Evolutionary conservation across 1,140 invertebrate genomes (phyloP), one percentile per base, ranked within the genome.

Genomic region (Leptinotarsa lineolata): DNA sequence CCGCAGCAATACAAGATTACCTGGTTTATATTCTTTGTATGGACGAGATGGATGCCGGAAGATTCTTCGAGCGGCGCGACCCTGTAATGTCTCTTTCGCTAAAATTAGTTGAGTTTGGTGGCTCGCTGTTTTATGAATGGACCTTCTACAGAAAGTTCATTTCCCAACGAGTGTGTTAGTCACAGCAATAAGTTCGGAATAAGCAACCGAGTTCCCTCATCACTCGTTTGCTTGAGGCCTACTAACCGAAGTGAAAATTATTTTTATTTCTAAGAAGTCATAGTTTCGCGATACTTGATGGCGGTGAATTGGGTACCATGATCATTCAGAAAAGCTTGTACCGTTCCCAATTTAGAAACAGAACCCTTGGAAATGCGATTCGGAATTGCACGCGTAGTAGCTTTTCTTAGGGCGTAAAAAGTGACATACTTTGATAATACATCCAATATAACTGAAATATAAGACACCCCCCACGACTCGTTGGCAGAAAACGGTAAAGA

Each of bases 201-300:
- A 82, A 21, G 24, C 75, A 61, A 2, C 81, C 77, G n/a, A 84
- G 66, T 21, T 79, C 80, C 24, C 77, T 73, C 76, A 81, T 83
- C 0, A 78, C 77, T 54, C 48, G 77, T 84, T 83, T 22, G 76
- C 74, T 16, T 81, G 66, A 0, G 83, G 82, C 71, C 82, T 74
- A 11, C 80, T 58, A 0, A 83, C 74, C 5, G 82, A 80, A 4
- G 79, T 79, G 58, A 79, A 76, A 1, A 80, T 73, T 0, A 66
- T 1, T 66, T 74, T 73, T 1, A 83, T 78, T 0, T 70, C 72
- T 22, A 76, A 22, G 74, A 59, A 4, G 70, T 12, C 22, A 83
- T 54, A 18, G 72, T 70, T 24, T 68, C n/a, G 22, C 59, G 65
- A 77, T 77, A 81, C 39, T 64, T 68, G 0, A 13, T 4, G 1